Base-by-base conservation (phyloP, 2,797 vertebrate species). In the Nothura maculosa region DNA sequence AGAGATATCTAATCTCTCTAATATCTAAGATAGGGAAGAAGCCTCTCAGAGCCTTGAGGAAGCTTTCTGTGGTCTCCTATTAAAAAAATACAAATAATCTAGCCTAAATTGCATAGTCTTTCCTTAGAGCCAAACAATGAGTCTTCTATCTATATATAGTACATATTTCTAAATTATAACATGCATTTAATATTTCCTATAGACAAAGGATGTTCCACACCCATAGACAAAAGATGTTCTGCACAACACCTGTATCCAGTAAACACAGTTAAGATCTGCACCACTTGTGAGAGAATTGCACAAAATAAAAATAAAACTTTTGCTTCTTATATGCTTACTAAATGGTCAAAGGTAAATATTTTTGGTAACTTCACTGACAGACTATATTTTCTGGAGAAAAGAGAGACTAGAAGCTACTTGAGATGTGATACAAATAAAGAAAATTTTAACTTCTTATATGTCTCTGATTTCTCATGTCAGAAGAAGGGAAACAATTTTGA, bases 321-420 rank as follows among this genome's bases (percentile, higher is more conserved):
- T 66, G 5, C 19, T 69, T 80, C 4, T 50, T 79, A 14, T 10
- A 32, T 68, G 28, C n/a, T 80, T 60, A 48, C 40, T 84, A 54
- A n/a, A n/a, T 58, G 32, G 50, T 70, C 70, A 38, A 78, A 91
- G 69, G 19, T 0, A 0, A 43, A 30, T 74, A 79, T 75, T 91
- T 92, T 82, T 94, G 57, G 21, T 85, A 58, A 63, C 28, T 75
- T 87, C 70, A 58, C 48, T 58, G 70, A 45, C 11, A 86, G 75
- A 50, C 84, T 91, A 45, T 94, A 87, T 91, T 85, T 94, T 81
- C 40, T 70, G 75, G 30, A 48, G 32, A 58, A 92, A 82, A 69
- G 30, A 38, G 1, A 50, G 50, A 36, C 21, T 80, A 70, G 64
- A 85, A 77, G 28, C 76, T 67, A 45, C 54, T 83, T 40, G 21